Conservation (phyloP, 2,888 invertebrate genomes). For the Allacma fusca region DNA sequence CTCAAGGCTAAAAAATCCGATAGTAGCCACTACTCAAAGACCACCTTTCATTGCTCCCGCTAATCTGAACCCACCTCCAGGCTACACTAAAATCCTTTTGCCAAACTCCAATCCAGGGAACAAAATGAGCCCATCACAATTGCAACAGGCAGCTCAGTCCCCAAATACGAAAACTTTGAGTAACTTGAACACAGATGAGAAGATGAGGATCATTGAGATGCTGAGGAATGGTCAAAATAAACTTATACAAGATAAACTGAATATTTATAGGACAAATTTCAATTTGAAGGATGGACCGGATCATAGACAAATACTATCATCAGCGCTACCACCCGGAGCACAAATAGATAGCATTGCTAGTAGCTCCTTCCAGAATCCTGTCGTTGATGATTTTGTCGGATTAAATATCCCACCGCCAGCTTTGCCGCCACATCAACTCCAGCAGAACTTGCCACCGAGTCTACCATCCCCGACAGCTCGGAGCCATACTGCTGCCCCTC, state of each 20-base stretch:
- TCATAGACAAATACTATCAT: conserved; percentile 41
- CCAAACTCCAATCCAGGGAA: conserved; percentile 46
- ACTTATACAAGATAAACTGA: not conserved
- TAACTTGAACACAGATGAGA: conserved; percentile 53
- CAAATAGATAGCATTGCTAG: conserved; percentile 49
- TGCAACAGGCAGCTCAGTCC: conserved; percentile 34
- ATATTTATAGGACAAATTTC: conserved; percentile 23
- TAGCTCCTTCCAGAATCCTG: not conserved
- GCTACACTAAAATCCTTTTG: conserved; percentile 57
- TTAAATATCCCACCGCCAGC: conserved; percentile 17
- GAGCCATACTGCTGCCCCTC: too few relatives aligned
- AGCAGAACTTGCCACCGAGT: conserved; percentile 2
- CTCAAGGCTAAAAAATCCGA: conserved; percentile 28
- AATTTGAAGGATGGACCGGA: conserved; percentile 11
- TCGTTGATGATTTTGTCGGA: conserved; percentile 16
- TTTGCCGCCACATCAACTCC: conserved; percentile 21
- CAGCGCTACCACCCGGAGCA: conserved; percentile 52
- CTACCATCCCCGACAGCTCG: not conserved
- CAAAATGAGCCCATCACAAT: conserved; percentile 37
- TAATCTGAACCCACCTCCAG: conserved; percentile 52
- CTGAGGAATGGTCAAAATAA: too few relatives aligned
- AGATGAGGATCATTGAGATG: conserved; percentile 55
- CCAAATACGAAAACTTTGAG: conserved; percentile 48
- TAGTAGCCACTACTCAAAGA: not conserved
- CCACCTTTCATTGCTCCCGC: conserved; percentile 42